These are phyloP conservation scores for Xyrauchen texanus DNA, from an alignment of 2,113 vertebrate species.

Conservation along the genomic window DNA sequence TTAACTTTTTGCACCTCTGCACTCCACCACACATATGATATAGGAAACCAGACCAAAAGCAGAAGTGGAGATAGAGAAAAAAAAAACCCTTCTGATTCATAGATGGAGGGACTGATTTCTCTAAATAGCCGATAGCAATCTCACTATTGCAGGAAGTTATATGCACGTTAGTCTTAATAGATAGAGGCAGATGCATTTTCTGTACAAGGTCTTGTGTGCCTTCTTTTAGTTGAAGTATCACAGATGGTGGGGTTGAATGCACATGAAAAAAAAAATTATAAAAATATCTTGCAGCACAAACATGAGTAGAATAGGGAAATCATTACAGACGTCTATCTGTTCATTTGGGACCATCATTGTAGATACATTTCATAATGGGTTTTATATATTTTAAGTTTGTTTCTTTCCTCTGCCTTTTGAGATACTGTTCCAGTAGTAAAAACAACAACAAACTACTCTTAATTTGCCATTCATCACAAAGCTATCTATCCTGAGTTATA, in stretches of 20 bases:
- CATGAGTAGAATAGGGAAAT: conserved; percentile 36
- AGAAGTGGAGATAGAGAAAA: conserved; percentile 13
- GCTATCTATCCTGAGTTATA: no score
- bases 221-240: neutral
- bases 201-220: neutral
- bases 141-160: conserved; percentile 61
- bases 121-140: conserved; percentile 57
- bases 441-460: no score
- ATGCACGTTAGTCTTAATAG: neutral
- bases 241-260: conserved; percentile 8
- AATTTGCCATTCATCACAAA: no score
- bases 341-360: neutral
- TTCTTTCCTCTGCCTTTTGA: conserved; percentile 9
- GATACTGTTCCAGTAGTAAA: conserved; percentile 10
- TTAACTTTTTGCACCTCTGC: conserved; percentile 59
- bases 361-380: conserved; percentile 17
- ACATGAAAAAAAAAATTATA: conserved; percentile 36
- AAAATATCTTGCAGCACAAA: conserved; percentile 43
- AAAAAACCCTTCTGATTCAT: conserved; percentile 60
- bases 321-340: conserved; percentile 21
- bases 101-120: conserved; percentile 32
- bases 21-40: conserved; percentile 61
- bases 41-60: conserved; percentile 61
- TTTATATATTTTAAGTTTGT: conserved; percentile 14
- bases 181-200: neutral